These are phyloP conservation scores for Carassius auratus DNA, from an alignment of 2,113 vertebrate genomes.

Conservation along the genomic window DNA sequence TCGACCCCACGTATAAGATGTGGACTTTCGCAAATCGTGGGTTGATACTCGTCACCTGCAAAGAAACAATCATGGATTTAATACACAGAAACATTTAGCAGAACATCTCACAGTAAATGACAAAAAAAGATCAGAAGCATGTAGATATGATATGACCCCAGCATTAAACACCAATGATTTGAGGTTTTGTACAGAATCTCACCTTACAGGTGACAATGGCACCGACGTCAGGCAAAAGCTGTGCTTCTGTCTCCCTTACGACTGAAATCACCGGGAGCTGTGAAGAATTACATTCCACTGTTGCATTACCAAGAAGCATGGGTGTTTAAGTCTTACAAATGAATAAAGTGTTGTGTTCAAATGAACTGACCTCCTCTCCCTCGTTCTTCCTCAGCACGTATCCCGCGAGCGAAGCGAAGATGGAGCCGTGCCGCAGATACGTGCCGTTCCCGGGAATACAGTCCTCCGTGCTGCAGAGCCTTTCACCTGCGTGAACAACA, in stretches of 20 bases:
- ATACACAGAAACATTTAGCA: not conserved
- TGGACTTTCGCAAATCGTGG: slow-evolving; percentile 94
- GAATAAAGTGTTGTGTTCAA: not conserved
- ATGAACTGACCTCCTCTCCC: slow-evolving; percentile 81
- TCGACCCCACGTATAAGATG: slow-evolving; percentile 92
- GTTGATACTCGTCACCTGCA: slow-evolving; percentile 94
- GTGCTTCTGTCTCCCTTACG: slow-evolving; percentile 87
- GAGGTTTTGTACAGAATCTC: slow-evolving; percentile 25
- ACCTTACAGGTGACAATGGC: slow-evolving; percentile 96
- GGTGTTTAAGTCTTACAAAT: not conserved
- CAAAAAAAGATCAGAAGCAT: not conserved
- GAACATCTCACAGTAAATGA: not conserved
- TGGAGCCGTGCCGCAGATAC: slow-evolving; percentile 86
- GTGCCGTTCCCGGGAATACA: slow-evolving; percentile 87
- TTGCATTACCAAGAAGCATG: not conserved
- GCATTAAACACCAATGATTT: not conserved
- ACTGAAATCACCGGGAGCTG: slow-evolving; percentile 92
- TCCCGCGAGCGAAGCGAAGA: slow-evolving; percentile 87
- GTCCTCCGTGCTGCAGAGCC: slow-evolving; percentile 88
- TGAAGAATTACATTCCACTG: not conserved
- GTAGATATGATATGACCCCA: not conserved
- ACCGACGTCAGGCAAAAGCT: slow-evolving; percentile 89
- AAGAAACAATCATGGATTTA: not conserved
- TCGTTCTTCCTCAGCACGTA: slow-evolving; percentile 83
- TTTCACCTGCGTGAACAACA: slow-evolving; percentile 78